phyloP scores from a whole-genome alignment of 2,888 invertebrate genomes.

The Anorthoa munda region DNA sequence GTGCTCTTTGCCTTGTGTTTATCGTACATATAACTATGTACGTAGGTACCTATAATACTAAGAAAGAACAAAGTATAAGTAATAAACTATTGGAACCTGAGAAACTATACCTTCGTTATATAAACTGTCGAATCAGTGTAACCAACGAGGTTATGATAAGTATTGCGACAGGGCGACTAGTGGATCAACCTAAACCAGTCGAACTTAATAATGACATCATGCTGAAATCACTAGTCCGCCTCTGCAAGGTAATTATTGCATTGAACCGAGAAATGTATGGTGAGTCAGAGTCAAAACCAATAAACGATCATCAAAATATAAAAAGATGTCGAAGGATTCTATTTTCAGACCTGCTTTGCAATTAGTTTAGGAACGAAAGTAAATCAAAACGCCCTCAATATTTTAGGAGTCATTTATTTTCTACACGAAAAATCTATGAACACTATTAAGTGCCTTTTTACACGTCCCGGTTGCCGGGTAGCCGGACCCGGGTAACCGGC shows the following conservation, averaged over 20 bases:
- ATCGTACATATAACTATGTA: too few species aligned
- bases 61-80: background rate
- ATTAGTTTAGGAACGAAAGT: background rate
- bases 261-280: background rate
- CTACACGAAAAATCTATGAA: too few species aligned
- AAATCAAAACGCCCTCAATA: background rate
- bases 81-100: background rate
- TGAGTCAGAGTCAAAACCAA: conserved; percentile 36
- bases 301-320: background rate
- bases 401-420: background rate
- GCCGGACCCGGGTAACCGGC: too few species aligned
- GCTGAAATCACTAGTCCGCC: conserved; percentile 34
- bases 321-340: background rate
- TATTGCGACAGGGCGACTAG: conserved; percentile 31
- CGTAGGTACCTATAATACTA: too few species aligned
- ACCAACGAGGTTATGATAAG: conserved; percentile 2
- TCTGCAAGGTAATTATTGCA: conserved; percentile 32
- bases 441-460: too few species aligned
- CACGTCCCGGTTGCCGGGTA: too few species aligned
- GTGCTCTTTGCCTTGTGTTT: too few species aligned
- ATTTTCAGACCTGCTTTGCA: background rate
- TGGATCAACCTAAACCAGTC: conserved; percentile 4
- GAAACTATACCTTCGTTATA: background rate
- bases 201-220: conserved; percentile 37
- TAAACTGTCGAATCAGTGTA: background rate